Conservation (phyloP, 2,888 invertebrate genomes). For the Polyommatus iphigenia region DNA sequence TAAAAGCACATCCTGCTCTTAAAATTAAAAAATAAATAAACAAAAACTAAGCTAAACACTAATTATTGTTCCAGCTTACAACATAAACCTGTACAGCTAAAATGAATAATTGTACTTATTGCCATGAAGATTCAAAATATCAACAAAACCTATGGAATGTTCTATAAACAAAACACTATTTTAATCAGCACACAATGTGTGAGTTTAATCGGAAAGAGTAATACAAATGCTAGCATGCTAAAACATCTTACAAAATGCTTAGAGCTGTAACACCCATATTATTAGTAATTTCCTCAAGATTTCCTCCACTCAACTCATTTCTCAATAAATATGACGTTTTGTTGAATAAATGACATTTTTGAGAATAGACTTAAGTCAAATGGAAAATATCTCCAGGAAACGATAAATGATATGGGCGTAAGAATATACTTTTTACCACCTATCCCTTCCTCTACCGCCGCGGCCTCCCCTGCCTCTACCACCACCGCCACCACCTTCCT, state of each 20-base stretch:
- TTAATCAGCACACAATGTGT: background rate
- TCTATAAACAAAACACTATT: background rate
- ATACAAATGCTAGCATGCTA: slow-evolving; percentile 4
- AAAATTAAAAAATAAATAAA: background rate
- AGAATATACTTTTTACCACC: slow-evolving; percentile 41
- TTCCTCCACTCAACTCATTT: no score
- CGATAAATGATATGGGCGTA: no score
- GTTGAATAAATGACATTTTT: no score
- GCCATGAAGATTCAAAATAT: background rate
- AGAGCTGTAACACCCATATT: background rate
- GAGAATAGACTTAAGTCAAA: no score
- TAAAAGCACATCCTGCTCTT: no score
- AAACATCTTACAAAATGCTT: background rate
- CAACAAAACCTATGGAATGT: background rate
- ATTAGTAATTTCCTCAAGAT: no score
- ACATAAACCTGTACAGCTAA: background rate
- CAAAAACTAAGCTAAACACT: background rate
- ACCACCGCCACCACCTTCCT: slow-evolving; percentile 70
- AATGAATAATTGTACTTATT: no score
- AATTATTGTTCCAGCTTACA: background rate
- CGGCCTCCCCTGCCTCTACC: slow-evolving; percentile 58
- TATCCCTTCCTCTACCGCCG: slow-evolving; percentile 54
- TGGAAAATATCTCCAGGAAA: no score
- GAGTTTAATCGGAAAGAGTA: slow-evolving; percentile 11
- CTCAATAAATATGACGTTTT: no score